Evolutionary conservation across 1,140 invertebrate species (phyloP).

Genomic region (Choristoneura fumiferana): DNA sequence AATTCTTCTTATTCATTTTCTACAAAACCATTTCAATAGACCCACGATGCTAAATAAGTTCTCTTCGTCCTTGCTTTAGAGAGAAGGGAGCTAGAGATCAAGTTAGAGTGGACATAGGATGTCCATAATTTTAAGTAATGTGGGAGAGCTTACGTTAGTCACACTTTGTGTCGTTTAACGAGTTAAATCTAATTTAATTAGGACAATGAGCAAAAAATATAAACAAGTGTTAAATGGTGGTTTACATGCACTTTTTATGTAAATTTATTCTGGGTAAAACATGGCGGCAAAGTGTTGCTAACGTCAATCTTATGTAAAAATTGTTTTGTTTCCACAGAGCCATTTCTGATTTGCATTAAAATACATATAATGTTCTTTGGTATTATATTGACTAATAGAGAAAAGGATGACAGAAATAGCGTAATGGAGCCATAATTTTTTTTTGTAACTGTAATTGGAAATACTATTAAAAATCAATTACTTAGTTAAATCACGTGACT

Average conservation of each 20-base stretch:
- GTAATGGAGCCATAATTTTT: too few relatives aligned
- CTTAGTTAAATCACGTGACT: too few relatives aligned
- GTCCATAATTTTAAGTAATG: slow-evolving; percentile 52
- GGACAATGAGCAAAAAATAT: slow-evolving; percentile 15
- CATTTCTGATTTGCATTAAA: neutral
- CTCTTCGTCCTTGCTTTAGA: neutral
- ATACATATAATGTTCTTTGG: neutral
- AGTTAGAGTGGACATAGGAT: slow-evolving; percentile 32
- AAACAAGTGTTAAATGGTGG: neutral
- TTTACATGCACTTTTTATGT: neutral
- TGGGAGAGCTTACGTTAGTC: slow-evolving; percentile 36
- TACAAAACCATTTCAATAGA: slow-evolving; percentile 42
- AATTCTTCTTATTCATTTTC: slow-evolving; percentile 47
- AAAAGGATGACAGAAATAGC: too few relatives aligned
- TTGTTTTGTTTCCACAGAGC: too few relatives aligned
- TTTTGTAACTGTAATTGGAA: too few relatives aligned
- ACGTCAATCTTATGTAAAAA: too few relatives aligned
- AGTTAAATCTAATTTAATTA: slow-evolving; percentile 15
- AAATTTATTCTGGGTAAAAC: neutral
- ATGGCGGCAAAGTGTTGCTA: neutral
- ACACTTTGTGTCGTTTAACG: slow-evolving; percentile 20
- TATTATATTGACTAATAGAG: too few relatives aligned
- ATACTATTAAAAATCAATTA: too few relatives aligned
- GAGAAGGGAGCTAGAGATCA: slow-evolving; percentile 17
- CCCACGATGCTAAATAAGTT: slow-evolving; percentile 30